phyloP scores from a whole-genome alignment of 2,888 invertebrate species.

The Ophion obscuratus region DNA sequence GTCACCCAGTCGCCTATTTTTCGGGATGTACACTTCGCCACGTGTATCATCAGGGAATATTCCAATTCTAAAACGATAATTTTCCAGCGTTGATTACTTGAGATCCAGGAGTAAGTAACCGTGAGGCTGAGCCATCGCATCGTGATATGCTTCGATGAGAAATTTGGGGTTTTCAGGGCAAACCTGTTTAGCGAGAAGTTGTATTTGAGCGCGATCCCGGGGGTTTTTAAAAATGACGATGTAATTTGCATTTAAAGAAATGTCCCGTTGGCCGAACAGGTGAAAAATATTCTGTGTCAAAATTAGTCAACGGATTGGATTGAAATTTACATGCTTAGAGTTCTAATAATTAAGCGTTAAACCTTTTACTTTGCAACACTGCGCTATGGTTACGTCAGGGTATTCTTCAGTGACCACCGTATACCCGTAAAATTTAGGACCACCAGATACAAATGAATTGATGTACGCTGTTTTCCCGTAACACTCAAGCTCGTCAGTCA shows the following conservation, averaged over 20 bases:
- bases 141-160: slow-evolving; percentile 63
- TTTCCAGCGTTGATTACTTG: slow-evolving; percentile 25
- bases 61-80: slow-evolving; percentile 25
- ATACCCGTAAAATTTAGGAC: slow-evolving; percentile 75
- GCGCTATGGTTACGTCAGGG: background rate
- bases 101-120: slow-evolving; percentile 53
- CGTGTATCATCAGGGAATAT: slow-evolving; percentile 33
- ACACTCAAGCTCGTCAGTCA: slow-evolving; percentile 77
- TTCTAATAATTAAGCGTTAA: background rate
- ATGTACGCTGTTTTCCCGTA: slow-evolving; percentile 74
- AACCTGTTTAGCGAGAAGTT: slow-evolving; percentile 56
- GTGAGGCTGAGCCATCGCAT: slow-evolving; percentile 53
- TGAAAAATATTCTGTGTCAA: too few species aligned
- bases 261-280: slow-evolving; percentile 14
- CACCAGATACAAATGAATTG: slow-evolving; percentile 76
- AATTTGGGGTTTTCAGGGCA: slow-evolving; percentile 63
- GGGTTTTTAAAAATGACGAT: too few species aligned
- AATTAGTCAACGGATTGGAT: background rate
- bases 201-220: too few species aligned
- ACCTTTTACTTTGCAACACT: background rate
- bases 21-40: too few species aligned
- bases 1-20: too few species aligned
- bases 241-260: too few species aligned
- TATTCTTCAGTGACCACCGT: too few species aligned
- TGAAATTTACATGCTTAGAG: background rate